These are phyloP conservation scores for Charanyca ferruginea DNA, from an alignment of 2,888 invertebrate genomes.

Conservation along the genomic window DNA sequence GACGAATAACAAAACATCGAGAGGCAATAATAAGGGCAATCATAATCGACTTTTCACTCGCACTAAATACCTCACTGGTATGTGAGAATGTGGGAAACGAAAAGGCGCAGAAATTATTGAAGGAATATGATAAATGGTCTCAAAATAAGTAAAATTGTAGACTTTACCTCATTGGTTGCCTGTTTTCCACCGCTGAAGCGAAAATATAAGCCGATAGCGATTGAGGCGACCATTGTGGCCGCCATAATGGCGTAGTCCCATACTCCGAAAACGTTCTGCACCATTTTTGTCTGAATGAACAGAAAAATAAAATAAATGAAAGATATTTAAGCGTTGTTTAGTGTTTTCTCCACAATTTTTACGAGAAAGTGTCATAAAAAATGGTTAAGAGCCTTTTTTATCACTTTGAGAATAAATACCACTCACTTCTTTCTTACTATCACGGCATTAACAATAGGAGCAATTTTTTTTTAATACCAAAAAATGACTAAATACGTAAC, in stretches of 20 bases:
- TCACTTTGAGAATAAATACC: neutral
- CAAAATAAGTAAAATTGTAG: conserved; percentile 43
- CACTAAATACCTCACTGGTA: neutral
- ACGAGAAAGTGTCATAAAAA: neutral
- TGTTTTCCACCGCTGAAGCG: conserved; percentile 96
- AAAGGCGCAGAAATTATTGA: neutral
- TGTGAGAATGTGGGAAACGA: neutral
- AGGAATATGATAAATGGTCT: neutral
- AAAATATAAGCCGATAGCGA: conserved; percentile 96
- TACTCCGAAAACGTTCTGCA: conserved; percentile 87
- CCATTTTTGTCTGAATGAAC: conserved; percentile 71
- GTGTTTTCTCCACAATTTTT: neutral
- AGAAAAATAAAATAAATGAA: neutral
- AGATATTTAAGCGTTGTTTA: neutral
- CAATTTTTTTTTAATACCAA: neutral
- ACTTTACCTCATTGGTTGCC: conserved; percentile 93
- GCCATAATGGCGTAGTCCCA: conserved; percentile 95
- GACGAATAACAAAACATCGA: neutral
- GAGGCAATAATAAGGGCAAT: too few species aligned
- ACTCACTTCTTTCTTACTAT: conserved; percentile 1
- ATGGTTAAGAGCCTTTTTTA: neutral
- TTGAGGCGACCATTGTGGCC: conserved; percentile 93
- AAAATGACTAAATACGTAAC: neutral
- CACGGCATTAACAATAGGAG: neutral
- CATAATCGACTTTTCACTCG: neutral